A percentile compares a stretch with the other conserved stretches of the same genome.
phyloP scores from a whole-genome alignment of 2,113 vertebrate species.

The Pseudopipra pipra region DNA sequence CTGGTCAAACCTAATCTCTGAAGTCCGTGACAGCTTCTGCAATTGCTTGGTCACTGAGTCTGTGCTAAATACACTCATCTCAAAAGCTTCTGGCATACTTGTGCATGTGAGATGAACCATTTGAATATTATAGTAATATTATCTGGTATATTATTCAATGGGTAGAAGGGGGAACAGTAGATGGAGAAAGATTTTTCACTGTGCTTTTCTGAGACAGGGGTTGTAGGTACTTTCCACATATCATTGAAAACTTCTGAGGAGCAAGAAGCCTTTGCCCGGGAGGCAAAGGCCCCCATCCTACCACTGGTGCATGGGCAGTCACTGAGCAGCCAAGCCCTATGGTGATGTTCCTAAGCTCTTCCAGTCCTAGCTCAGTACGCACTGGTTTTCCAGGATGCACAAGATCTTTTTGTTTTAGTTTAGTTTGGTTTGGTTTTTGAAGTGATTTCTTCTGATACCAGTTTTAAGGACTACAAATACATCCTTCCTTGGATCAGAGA shows the following conservation, averaged over 20 bases:
- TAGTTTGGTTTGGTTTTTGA: background rate
- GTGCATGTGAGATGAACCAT: background rate
- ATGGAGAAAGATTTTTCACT: background rate
- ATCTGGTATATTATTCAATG: background rate
- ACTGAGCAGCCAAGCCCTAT: background rate
- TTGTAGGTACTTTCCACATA: background rate
- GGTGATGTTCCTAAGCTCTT: background rate
- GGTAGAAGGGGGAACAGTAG: background rate
- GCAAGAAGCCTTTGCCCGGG: background rate
- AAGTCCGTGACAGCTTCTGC: background rate
- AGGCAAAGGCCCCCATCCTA: background rate
- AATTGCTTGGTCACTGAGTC: background rate
- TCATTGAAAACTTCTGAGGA: background rate
- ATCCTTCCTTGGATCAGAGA: background rate
- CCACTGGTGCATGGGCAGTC: background rate
- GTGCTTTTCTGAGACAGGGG: background rate
- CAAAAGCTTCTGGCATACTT: background rate
- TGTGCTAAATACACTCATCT: background rate
- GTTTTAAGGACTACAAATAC: background rate
- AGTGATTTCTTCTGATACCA: background rate
- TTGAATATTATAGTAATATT: background rate
- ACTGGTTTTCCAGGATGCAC: background rate
- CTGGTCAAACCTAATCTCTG: background rate
- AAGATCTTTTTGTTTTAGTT: background rate
- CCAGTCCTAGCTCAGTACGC: background rate